Evolutionary conservation across 2,797 vertebrate species (phyloP), one percentile per base, ranked within the genome.

Genomic region (Protosalanx chinensis): DNA sequence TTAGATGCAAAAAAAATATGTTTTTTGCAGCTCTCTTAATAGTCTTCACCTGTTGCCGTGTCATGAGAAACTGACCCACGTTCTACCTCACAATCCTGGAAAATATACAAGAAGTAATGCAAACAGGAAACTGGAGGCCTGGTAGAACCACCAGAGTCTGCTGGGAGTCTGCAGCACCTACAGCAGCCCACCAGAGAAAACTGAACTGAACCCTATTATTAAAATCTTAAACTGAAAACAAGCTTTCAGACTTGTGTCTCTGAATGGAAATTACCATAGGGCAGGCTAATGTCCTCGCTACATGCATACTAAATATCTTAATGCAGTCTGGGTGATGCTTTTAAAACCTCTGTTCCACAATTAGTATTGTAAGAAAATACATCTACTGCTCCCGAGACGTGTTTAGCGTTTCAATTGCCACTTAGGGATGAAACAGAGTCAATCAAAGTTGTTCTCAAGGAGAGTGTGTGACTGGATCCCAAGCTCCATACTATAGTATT

Each of bases 271-370:
- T 29, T 18, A 27, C 64, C 23, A 3, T 66, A 29, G 3, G 64
- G 4, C 18, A 56, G 16, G 51, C 51, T 56, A 56, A 56, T 56
- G 51, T 56, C 51, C 27, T 51, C 2, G 6, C 23, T 66, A 30
- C 46, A 27, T 66, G 41, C 64, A 51, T 51, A 49, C 12, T 66
- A 66, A 66, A 66, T 66, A 66, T 51, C 23, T 49, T 51, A 29
- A 66, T 51, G 62, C 64, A 6, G 27, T 51, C 41, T 51, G 13
- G 27, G 27, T 27, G 1, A 27, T 51, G 13, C 23, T 53, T 30
- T 51, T 64, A 35, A 64, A 35, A 41, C 18, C 23, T 66, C 49
- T 51, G 64, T 29, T 66, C 46, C 46, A 53, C 46, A 60, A 51
- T 66, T 66, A 66, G 41, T 51, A 23, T 46, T 15, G 41, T 66